Conservation (phyloP, 2,113 vertebrate genomes). For the Chitala chitala region DNA sequence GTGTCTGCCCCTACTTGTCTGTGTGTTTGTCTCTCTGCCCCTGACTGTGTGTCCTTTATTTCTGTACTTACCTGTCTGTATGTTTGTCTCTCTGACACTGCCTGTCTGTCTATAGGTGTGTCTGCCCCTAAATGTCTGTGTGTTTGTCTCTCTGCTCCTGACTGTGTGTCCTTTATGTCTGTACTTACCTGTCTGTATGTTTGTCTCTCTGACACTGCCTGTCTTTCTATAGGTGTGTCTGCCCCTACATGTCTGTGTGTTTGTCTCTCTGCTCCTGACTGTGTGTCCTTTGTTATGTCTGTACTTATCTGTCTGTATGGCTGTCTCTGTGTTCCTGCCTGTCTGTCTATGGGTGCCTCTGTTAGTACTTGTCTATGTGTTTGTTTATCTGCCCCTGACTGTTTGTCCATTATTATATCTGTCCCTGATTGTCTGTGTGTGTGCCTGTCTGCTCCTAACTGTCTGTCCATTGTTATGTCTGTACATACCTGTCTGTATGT, state of each 20-base stretch:
- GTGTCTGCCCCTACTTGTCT: background rate
- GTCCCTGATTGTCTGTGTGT: constrained; percentile 29
- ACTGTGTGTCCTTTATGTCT: background rate
- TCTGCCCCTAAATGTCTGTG: background rate
- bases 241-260: background rate
- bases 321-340: too few relatives aligned
- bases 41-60: background rate
- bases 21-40: background rate
- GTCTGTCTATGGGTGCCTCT: constrained; percentile 39
- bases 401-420: background rate
- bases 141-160: background rate
- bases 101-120: constrained; percentile 7
- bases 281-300: background rate
- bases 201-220: background rate
- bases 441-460: constrained; percentile 38
- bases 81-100: background rate
- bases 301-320: background rate
- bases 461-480: background rate
- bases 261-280: background rate
- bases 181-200: background rate
- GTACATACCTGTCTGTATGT: background rate
- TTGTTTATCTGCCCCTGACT: constrained; percentile 31
- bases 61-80: constrained; percentile 8
- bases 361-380: constrained; percentile 22
- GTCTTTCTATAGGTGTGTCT: background rate